A percentile compares a stretch with the other conserved stretches of the same genome.
Evolutionary conservation across 2,113 vertebrate species (phyloP).

Genomic region (Coturnix japonica): DNA sequence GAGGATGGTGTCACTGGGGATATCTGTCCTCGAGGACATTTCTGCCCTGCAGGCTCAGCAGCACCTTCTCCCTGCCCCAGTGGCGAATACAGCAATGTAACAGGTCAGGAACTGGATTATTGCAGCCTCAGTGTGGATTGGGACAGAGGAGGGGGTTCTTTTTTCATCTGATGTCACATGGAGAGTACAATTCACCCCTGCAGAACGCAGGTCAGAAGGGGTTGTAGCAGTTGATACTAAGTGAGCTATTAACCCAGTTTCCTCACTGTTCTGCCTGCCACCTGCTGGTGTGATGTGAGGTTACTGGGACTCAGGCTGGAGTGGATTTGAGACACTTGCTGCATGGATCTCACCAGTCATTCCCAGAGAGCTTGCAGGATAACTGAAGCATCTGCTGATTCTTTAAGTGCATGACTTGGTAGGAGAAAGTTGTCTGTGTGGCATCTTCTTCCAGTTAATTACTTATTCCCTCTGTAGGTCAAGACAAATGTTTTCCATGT

Average conservation of each 20-base stretch:
- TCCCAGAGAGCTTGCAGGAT: not conserved
- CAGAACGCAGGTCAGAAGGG: not conserved
- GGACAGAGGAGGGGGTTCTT: not conserved
- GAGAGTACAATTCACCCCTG: too few relatives aligned
- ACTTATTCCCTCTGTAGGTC: conserved; percentile 55
- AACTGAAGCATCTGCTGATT: rapidly evolving
- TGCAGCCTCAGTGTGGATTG: rapidly evolving
- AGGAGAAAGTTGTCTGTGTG: rapidly evolving
- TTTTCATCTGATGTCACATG: rapidly evolving
- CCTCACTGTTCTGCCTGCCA: not conserved
- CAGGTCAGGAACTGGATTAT: conserved; percentile 74
- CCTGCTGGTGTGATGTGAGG: not conserved
- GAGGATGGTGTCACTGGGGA: conserved; percentile 77
- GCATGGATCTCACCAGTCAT: not conserved
- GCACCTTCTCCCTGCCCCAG: conserved; percentile 77
- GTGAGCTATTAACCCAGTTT: not conserved
- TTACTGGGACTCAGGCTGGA: not conserved
- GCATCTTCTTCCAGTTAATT: not conserved
- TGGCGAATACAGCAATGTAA: conserved; percentile 77
- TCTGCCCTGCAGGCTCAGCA: conserved; percentile 82
- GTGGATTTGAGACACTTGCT: not conserved
- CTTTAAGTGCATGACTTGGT: not conserved
- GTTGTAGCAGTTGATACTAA: not conserved
- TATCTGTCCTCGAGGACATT: conserved; percentile 79
- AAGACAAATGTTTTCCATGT: conserved; percentile 79